Base-by-base conservation (phyloP, 2,797 vertebrate genomes). In the Numenius phaeopus region DNA sequence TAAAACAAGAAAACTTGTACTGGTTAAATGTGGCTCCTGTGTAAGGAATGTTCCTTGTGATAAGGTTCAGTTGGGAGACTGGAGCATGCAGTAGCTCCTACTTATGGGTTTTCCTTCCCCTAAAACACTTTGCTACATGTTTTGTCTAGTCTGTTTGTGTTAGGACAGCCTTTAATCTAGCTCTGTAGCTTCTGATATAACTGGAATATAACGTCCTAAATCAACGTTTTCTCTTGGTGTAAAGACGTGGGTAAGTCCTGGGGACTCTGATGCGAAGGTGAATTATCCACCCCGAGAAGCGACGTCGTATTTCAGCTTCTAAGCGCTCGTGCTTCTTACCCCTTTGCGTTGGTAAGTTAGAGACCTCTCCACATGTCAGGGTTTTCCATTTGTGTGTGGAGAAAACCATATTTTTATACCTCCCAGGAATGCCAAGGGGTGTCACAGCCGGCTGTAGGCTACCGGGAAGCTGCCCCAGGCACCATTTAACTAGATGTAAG, bases 81-180 rank as follows among this genome's bases (percentile, higher is more conserved):
- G 24, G 65, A 96, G 95, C 73, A 0, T 1, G 1, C 20, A 64
- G 8, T 55, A 70, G 89, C 89, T 94, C 47, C 50, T 54, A 40
- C 22, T 87, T 49, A 47, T 4, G 44, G 58, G 18, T 64, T 72
- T 90, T 93, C 57, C 80, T 89, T 58, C 71, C 44, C 49, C 34
- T 92, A 78, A 67, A 89, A 87, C n/a, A 29, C 32, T 67, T 85
- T 34, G 13, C 46, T 70, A 24, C 88, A 20, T 89, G 95, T 96
- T 96, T 94, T 90, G 49, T 92, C 83, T 92, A 92, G 94, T 93
- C 67, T 77, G 6, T 69, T 77, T 94, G 30, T 79, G 21, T 67
- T 89, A 87, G 59, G 32, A 30, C 20, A 75, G 37, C 24, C 71
- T 92, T 91, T 93, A 66, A 80, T 65, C 78, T 89, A 57, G 22